Conservation (phyloP, 2,113 vertebrate genomes). For the Aspiorhynchus laticeps region DNA sequence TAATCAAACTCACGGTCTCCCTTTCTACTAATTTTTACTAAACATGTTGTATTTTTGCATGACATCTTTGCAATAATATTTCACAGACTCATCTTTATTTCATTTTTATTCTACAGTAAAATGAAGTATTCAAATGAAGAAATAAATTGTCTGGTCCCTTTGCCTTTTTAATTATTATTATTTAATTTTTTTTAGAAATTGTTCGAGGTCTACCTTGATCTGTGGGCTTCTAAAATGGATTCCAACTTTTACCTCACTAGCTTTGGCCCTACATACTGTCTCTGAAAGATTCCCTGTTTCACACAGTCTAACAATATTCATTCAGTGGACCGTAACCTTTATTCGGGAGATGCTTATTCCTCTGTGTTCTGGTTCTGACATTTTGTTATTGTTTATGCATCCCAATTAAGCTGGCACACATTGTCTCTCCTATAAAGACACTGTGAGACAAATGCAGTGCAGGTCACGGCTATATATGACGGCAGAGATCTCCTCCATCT, state of each 20-base stretch:
- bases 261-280: not conserved
- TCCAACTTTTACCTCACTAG: not conserved
- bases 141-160: not conserved
- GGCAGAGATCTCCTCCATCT: constrained; percentile 22
- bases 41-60: not conserved
- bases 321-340: constrained; percentile 40
- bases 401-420: constrained; percentile 27
- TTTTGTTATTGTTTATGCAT: constrained; percentile 27
- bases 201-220: not conserved
- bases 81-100: not conserved
- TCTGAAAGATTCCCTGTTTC: not conserved
- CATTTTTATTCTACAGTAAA: not conserved
- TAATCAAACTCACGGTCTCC: not conserved
- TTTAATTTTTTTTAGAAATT: not conserved
- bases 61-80: not conserved
- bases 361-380: constrained; percentile 12
- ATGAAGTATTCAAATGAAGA: not conserved
- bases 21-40: not conserved
- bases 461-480: constrained; percentile 36
- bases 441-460: constrained; percentile 29
- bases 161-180: not conserved
- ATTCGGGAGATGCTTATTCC: constrained; percentile 3
- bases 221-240: not conserved
- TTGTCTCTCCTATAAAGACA: constrained; percentile 24
- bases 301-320: constrained; percentile 18